phyloP scores from a whole-genome alignment of 35 echinoderm and acorn worm species.

The Ophioderma brevispina region DNA sequence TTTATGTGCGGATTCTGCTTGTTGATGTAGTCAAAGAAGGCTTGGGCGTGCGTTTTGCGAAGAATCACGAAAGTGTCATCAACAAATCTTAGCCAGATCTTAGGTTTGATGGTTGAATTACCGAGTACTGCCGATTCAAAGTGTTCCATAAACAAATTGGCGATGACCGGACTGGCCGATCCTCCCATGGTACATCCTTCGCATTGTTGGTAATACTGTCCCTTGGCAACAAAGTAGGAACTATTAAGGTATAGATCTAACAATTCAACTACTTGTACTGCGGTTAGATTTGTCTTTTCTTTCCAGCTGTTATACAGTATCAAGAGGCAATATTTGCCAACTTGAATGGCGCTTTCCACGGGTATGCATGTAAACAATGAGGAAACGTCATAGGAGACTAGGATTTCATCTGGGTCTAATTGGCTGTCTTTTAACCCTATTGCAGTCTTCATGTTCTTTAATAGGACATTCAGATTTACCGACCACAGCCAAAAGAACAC shows the following conservation, averaged over 20 bases:
- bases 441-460: neutral
- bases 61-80: too few relatives aligned
- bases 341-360: neutral
- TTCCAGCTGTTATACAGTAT: neutral
- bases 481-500: neutral
- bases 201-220: neutral
- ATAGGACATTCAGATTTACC: neutral
- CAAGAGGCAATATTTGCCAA: neutral
- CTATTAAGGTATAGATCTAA: too few relatives aligned
- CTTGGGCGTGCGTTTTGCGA: too few relatives aligned
- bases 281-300: neutral
- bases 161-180: too few relatives aligned
- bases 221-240: too few relatives aligned
- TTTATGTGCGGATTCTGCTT: neutral
- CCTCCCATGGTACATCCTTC: neutral
- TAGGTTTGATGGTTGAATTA: neutral
- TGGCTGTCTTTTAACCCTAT: neutral
- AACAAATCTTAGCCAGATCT: too few relatives aligned
- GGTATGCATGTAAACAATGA: neutral
- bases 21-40: neutral
- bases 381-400: too few relatives aligned
- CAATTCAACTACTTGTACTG: neutral
- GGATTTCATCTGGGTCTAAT: neutral
- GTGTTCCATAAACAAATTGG: slow-evolving; percentile 8
- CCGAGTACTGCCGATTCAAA: neutral